Base-by-base conservation (phyloP, 2,888 invertebrate genomes). In the Protodeltote pygarga region DNA sequence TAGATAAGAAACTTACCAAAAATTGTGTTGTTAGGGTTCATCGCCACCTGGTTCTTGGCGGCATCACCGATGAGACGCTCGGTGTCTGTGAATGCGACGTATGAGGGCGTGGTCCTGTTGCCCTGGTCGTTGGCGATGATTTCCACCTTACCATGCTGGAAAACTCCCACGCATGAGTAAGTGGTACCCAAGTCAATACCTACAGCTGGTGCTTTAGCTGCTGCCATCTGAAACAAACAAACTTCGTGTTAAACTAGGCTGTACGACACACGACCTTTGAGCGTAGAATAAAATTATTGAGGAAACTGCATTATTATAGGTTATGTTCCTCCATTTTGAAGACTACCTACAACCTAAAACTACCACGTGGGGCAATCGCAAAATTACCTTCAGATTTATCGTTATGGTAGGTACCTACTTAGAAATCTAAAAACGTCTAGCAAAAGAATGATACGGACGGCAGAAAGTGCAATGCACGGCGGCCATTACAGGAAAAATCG, bases 101-200 rank as follows among this genome's bases (percentile, higher is more conserved):
- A 96, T 25, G 95, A 95, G 50, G 97, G 97, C 71, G 97, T 97
- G 62, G 97, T 97, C 83, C 97, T 93, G 93, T 97, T 97, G 85
- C 97, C 97, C 91, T 97, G 97, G 88, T 97, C 97, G 85, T 97
- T 97, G 83, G 97, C 97, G 89, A 97, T 97, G 85, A 97, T 97
- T 91, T 97, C 97, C 77, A 97, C 96, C 91, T 96, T 97, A 64
- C 97, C 97, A 90, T 97, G 96, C 92, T 97, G 96, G 94, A 97
- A 98, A 64, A 98, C 97, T 74, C 97, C 97, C 68, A 98, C 97
- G 81, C 97, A 98, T 41, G 98, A 98, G 91, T 98, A 98, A 62
- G 98, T 98, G 71, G 98, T 98, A 70, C 98, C 98, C 90, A 98
- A 94, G 93, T 98, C 98, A 92, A 98, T 98, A 94, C 98, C 98